Conservation (phyloP, 64 coral and sea anemone species). For the Actinia tenebrosa region DNA sequence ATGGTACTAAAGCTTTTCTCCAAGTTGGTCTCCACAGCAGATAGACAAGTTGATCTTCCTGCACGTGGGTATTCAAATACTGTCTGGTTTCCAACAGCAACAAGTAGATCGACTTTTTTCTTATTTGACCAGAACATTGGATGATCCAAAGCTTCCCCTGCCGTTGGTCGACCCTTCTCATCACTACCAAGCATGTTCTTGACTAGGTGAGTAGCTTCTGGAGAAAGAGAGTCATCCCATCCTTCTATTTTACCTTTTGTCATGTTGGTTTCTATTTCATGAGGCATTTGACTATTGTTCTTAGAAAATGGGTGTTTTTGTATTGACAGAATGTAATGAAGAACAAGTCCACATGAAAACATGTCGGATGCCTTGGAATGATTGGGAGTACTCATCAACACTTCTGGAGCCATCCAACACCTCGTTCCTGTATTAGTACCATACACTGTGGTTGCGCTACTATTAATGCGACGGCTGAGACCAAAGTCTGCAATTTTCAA, state of each 20-base stretch:
- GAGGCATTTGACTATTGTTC: background rate
- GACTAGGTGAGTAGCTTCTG: background rate
- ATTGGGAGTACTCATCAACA: background rate
- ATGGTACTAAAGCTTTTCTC: no score
- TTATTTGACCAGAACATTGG: background rate
- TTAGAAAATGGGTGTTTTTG: no score
- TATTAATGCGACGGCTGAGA: conserved; percentile 38
- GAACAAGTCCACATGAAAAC: no score
- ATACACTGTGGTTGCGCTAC: background rate
- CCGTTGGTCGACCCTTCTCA: background rate
- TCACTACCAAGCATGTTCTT: no score
- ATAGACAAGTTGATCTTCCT: background rate
- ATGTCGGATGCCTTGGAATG: background rate
- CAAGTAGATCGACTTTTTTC: background rate
- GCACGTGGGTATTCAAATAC: background rate
- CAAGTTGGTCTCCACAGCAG: no score
- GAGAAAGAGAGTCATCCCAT: background rate
- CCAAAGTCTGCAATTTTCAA: conserved; percentile 76
- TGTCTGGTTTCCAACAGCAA: background rate
- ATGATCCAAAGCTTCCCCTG: background rate
- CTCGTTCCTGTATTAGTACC: no score
- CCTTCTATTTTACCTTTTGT: background rate
- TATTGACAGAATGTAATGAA: no score
- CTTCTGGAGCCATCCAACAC: background rate
- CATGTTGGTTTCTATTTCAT: background rate